phyloP scores from a whole-genome alignment of 2,888 invertebrate species.

The Cataglyphis cursor region DNA sequence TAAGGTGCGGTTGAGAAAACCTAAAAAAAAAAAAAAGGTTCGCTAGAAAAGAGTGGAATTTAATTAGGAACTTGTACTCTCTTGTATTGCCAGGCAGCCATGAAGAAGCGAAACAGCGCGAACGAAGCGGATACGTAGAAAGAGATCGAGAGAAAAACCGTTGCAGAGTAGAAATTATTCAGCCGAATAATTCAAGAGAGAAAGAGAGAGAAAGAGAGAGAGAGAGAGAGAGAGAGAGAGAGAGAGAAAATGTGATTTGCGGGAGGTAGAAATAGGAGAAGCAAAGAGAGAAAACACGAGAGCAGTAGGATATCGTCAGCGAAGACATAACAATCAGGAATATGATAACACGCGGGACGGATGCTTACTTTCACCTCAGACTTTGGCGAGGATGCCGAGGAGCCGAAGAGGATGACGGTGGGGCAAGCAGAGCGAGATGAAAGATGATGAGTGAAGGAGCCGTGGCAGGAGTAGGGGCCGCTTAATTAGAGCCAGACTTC shows the following conservation, averaged over 20 bases:
- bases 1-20: constrained; percentile 85
- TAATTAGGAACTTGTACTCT: constrained; percentile 84
- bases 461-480: constrained; percentile 79
- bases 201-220: constrained; percentile 23
- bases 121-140: constrained; percentile 56
- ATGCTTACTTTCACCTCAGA: constrained; percentile 83
- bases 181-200: constrained; percentile 58
- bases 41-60: constrained; percentile 85
- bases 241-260: constrained; percentile 8
- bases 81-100: constrained; percentile 83
- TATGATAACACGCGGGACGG: constrained; percentile 85
- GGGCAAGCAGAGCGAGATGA: constrained; percentile 74
- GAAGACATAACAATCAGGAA: constrained; percentile 86
- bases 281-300: constrained; percentile 62
- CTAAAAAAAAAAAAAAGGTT: constrained; percentile 71
- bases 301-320: constrained; percentile 72
- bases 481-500: constrained; percentile 87
- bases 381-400: constrained; percentile 74
- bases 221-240: constrained; percentile 37
- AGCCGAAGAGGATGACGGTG: constrained; percentile 64
- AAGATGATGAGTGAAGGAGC: constrained; percentile 85
- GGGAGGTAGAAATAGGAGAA: constrained; percentile 37
- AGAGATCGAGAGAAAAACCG: constrained; percentile 55
- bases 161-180: constrained; percentile 55
- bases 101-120: constrained; percentile 79